Percentiles rank a stretch among this genome's conserved stretches.
Evolutionary conservation across 2,888 invertebrate species (phyloP).

Genomic region (Chesias legatella): DNA sequence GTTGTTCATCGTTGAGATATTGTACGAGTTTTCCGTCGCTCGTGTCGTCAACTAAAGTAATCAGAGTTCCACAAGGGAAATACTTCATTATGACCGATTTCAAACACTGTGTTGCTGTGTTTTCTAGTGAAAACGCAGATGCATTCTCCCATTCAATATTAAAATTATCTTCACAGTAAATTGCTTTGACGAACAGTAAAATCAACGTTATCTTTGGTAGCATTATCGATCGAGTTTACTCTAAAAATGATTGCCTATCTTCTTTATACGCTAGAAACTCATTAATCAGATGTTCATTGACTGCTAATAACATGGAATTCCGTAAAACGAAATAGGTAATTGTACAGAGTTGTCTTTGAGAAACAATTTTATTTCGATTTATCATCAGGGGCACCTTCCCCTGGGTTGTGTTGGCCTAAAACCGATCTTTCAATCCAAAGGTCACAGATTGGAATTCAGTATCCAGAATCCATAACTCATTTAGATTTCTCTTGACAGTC

Average conservation of each 20-base stretch:
- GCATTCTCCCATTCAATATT: neutral
- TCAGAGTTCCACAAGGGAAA: conserved; percentile 34
- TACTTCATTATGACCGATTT: conserved; percentile 31
- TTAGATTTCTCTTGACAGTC: too few relatives aligned
- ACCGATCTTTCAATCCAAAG: too few relatives aligned
- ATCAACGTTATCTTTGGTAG: conserved; percentile 11
- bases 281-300: conserved; percentile 7
- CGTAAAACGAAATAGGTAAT: too few relatives aligned
- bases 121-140: neutral
- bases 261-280: conserved; percentile 9
- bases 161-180: conserved; percentile 8
- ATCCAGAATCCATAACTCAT: too few relatives aligned
- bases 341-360: too few relatives aligned
- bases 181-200: conserved; percentile 9
- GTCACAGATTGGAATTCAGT: too few relatives aligned
- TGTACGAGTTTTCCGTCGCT: conserved; percentile 29
- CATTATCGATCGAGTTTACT: conserved; percentile 9
- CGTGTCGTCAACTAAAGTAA: conserved; percentile 35
- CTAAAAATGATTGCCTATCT: neutral
- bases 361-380: too few relatives aligned
- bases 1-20: conserved; percentile 23
- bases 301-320: conserved; percentile 1
- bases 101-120: conserved; percentile 28
- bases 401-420: too few relatives aligned
- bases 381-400: too few relatives aligned